phyloP scores from a whole-genome alignment of 2,888 invertebrate genomes.

The Sinohyriopsis cumingii region DNA sequence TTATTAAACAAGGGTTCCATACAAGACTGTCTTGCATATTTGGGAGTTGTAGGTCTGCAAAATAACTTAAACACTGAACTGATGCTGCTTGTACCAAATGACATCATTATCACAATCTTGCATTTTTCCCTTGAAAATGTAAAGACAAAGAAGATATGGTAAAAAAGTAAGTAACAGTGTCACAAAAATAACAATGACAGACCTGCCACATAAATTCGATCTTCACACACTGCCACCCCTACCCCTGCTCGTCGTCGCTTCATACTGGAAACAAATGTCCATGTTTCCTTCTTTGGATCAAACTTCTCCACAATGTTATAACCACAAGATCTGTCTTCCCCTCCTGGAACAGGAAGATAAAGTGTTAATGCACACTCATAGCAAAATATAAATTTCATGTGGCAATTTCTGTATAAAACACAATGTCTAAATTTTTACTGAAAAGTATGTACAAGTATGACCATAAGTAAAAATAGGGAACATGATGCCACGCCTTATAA shows the following conservation, averaged over 20 bases:
- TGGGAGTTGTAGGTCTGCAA: no score
- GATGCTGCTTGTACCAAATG: no score
- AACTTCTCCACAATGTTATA: constrained; percentile 91
- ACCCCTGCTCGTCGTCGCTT: constrained; percentile 80
- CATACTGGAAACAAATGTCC: constrained; percentile 91
- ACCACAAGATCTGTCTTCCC: constrained; percentile 94
- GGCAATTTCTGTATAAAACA: not conserved
- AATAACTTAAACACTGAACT: no score
- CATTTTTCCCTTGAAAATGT: no score
- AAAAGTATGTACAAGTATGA: no score
- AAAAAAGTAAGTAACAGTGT: no score
- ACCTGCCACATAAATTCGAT: constrained; percentile 86
- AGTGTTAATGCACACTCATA: not conserved
- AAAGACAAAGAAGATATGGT: no score
- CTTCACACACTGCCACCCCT: constrained; percentile 91
- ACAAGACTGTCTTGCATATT: no score
- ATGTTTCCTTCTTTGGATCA: constrained; percentile 86
- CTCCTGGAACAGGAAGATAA: constrained; percentile 75
- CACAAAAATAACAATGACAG: not conserved
- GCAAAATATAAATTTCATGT: not conserved
- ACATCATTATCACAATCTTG: no score
- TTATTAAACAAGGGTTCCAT: no score
- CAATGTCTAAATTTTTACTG: not conserved
- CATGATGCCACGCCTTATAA: no score
- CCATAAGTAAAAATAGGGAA: not conserved